A percentile compares a stretch with the other conserved stretches of the same genome.
Evolutionary conservation across 1,140 invertebrate species (phyloP).

Genomic region (Laodelphax striatellus): DNA sequence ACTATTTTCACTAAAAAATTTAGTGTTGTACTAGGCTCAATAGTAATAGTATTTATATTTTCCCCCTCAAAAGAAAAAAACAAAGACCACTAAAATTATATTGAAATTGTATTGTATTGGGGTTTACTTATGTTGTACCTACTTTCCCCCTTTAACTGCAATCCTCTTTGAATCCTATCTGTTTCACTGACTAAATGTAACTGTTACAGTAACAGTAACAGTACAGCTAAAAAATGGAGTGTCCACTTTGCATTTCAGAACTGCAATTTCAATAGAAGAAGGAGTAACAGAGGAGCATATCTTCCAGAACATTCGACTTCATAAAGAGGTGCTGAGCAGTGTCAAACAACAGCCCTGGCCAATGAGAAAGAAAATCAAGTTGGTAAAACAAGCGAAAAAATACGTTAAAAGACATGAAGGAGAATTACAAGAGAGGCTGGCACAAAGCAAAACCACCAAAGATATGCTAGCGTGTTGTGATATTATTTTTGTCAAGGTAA

Average conservation of each 20-base stretch:
- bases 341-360: constrained; percentile 83
- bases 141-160: too few relatives aligned
- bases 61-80: too few relatives aligned
- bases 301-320: constrained; percentile 79
- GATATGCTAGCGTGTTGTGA: constrained; percentile 74
- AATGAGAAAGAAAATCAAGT: constrained; percentile 72
- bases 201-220: too few relatives aligned
- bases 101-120: too few relatives aligned
- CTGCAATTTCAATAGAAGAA: constrained; percentile 63
- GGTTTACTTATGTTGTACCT: too few relatives aligned
- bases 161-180: too few relatives aligned
- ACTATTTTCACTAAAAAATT: too few relatives aligned
- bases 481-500: constrained; percentile 60
- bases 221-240: too few relatives aligned
- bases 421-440: constrained; percentile 74
- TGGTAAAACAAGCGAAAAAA: constrained; percentile 73
- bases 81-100: too few relatives aligned
- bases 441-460: constrained; percentile 71
- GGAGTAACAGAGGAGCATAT: constrained; percentile 63
- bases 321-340: constrained; percentile 84
- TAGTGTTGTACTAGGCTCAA: too few relatives aligned
- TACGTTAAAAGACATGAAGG: constrained; percentile 84
- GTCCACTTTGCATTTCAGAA: constrained; percentile 35
- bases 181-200: too few relatives aligned
- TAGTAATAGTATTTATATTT: too few relatives aligned